A percentile compares a stretch with the other conserved stretches of the same genome.
These are phyloP conservation scores for Abramis brama DNA, from an alignment of 2,113 vertebrate genomes.

Conservation along the genomic window DNA sequence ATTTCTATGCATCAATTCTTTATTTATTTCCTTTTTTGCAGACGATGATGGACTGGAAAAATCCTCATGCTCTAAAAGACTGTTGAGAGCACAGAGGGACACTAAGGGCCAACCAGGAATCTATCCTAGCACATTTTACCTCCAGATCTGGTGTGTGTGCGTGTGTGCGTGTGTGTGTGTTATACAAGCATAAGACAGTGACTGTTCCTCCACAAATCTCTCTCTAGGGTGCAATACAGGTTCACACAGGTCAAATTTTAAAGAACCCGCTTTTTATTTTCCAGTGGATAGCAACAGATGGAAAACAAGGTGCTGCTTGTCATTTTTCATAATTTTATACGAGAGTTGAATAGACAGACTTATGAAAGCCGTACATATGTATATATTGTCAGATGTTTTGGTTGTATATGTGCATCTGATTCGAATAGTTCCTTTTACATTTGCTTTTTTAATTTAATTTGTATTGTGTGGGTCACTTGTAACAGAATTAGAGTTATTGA, in stretches of 20 bases:
- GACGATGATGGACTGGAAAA: conserved; percentile 65
- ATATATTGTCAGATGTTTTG: conserved; percentile 44
- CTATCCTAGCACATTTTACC: conserved; percentile 29
- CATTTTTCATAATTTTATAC: conserved; percentile 38
- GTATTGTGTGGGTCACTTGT: conserved; percentile 29
- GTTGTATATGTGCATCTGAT: conserved; percentile 50
- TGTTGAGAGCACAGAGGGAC: background rate
- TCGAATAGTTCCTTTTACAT: conserved; percentile 9
- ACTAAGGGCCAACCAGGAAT: conserved; percentile 6
- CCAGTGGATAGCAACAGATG: conserved; percentile 25
- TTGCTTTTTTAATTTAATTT: conserved; percentile 38
- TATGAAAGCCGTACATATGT: conserved; percentile 18
- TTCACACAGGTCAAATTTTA: conserved; percentile 40
- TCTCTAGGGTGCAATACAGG: conserved; percentile 39
- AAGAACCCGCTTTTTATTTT: conserved; percentile 41
- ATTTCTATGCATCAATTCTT: background rate
- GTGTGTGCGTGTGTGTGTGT: too few relatives aligned
- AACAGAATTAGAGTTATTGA: background rate
- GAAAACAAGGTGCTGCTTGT: conserved; percentile 51
- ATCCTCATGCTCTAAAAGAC: conserved; percentile 7
- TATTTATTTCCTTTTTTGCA: conserved; percentile 54
- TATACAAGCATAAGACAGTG: background rate
- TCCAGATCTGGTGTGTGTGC: background rate
- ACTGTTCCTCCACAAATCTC: conserved; percentile 22
- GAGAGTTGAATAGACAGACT: conserved; percentile 20